Evolutionary conservation across 2,888 invertebrate genomes (phyloP), one percentile per base, ranked within the genome.

Genomic region (Nephrocerus scutellatus): DNA sequence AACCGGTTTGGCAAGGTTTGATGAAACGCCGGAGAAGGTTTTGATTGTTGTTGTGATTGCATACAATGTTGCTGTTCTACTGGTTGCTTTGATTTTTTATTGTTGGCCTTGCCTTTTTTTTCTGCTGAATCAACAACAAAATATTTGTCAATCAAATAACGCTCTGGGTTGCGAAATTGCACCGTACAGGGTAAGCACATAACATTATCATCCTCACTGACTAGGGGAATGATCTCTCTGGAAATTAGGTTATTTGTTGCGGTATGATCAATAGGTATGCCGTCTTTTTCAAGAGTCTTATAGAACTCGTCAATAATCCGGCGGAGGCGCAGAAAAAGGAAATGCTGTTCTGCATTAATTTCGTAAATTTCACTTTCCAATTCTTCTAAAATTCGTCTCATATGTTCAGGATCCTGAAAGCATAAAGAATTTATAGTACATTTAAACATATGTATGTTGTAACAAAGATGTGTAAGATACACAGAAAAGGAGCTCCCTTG

Each of bases 261-360:
- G 10, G 46, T 39, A 14, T 46, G 48, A 46, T 59, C 51, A 3
- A 51, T 50, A 8, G 46, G 43, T 22, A 64, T 51, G 36, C 54
- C 51, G 19, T 55, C 56, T 21, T 49, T 48, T 36, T 50, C 41
- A 13, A 63, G 41, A 36, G 51, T 52, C 30, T 56, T 55, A 24
- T 52, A 55, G 35, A 64, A 65, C 8, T 50, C 44, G 5, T 63
- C 56, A 20, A 66, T 44, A 6, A 53, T 42, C 2, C 60, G 55
- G 15, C 60, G 52, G 2, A 67, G 25, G 3, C 56, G 56, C 30
- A 61, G 19, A 38, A 66, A 42, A 4, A 66, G 38, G 32, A 44
- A 58, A 32, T 57, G 56, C 32, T 65, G 63, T 30, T 67, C 66
- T 2, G 58, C 60, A 45, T 66, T 65, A 9, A 67, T 66, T 44